phyloP scores from a whole-genome alignment of 2,888 invertebrate species.

The Drosophila setosimentum region DNA sequence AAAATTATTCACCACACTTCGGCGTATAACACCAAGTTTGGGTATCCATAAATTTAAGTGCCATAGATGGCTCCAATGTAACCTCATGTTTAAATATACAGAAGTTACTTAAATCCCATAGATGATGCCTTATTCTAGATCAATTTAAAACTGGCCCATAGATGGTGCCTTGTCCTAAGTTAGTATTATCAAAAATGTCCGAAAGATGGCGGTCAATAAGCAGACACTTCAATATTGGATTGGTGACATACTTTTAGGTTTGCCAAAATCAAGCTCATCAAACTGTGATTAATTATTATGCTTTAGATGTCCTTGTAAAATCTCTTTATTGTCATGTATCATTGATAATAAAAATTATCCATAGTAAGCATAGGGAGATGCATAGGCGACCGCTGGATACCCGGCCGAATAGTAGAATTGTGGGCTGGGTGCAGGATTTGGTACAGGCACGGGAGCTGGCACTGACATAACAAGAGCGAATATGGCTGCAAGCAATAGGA shows the following conservation, averaged over 20 bases:
- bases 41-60: not conserved
- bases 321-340: constrained; percentile 25
- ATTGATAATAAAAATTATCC: constrained; percentile 47
- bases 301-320: constrained; percentile 4
- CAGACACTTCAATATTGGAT: not conserved
- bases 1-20: not conserved
- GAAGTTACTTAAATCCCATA: not conserved
- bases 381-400: constrained; percentile 64
- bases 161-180: not conserved
- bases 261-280: not conserved
- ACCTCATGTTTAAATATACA: not conserved
- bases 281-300: too few relatives aligned
- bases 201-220: not conserved
- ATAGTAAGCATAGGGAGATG: constrained; percentile 73
- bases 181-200: not conserved
- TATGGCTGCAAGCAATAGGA: constrained; percentile 58
- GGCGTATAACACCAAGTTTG: constrained; percentile 50
- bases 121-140: not conserved
- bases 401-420: constrained; percentile 68
- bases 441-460: constrained; percentile 63
- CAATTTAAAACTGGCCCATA: not conserved
- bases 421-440: constrained; percentile 69
- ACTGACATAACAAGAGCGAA: constrained; percentile 61
- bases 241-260: not conserved
- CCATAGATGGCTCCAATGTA: not conserved